Evolutionary conservation across 2,888 invertebrate genomes (phyloP).

Genomic region (Emmelina monodactyla): DNA sequence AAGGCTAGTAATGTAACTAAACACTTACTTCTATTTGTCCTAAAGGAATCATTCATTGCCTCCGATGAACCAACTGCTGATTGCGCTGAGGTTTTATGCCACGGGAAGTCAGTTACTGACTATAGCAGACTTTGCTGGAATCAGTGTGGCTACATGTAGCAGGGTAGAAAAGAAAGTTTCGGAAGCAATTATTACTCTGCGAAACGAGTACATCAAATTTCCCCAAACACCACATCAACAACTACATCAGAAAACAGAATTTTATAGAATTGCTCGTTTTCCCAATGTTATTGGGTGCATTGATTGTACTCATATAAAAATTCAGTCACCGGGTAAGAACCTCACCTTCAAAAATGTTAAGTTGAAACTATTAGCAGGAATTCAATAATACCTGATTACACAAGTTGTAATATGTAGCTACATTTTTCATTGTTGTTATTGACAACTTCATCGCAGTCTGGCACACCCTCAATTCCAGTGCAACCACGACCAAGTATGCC

Average conservation of each 20-base stretch:
- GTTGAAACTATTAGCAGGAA: too few relatives aligned
- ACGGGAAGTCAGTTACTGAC: too few relatives aligned
- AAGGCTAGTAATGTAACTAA: too few relatives aligned
- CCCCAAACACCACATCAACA: slow-evolving; percentile 2
- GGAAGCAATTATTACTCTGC: too few relatives aligned
- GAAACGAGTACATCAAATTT: background rate
- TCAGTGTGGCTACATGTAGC: slow-evolving; percentile 3
- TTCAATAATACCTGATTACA: too few relatives aligned
- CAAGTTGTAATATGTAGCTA: background rate
- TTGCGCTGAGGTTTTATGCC: too few relatives aligned
- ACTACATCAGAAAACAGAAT: background rate
- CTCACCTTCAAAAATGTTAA: too few relatives aligned
- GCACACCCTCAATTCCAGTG: background rate
- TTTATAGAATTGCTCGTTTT: slow-evolving; percentile 11
- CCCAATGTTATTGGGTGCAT: slow-evolving; percentile 8
- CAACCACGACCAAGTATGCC: background rate
- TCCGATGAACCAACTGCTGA: too few relatives aligned
- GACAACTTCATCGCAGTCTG: background rate
- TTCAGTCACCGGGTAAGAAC: slow-evolving; percentile 9
- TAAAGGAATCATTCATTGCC: too few relatives aligned
- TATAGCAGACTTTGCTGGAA: too few relatives aligned
- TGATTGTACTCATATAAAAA: slow-evolving; percentile 12
- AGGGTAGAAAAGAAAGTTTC: slow-evolving; percentile 1
- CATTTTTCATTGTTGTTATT: slow-evolving; percentile 1
- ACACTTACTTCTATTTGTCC: too few relatives aligned